Evolutionary conservation across 30 jellyfish, hydroid and myxozoan genomes (phyloP), one percentile per base, ranked within the genome.

Genomic region (Aurelia aurita): DNA sequence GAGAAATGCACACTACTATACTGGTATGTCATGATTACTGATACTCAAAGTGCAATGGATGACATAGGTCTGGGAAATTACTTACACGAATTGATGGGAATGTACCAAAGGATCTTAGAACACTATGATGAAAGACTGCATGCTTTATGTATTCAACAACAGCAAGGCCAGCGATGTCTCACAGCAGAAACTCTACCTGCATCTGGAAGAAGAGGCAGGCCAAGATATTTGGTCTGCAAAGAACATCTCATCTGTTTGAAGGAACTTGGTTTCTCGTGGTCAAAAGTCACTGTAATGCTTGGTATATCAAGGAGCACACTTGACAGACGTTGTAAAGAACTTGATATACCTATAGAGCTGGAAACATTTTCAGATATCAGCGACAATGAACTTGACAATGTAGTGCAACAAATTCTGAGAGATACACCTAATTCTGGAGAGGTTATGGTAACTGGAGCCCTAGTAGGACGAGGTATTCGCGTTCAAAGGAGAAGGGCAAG

Each of bases 401-500:
- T 39, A 20, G 75, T n/a, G 54, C 75, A 63, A 63, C 54, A 63
- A 63, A 27, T 63, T 63, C 75, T 63, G 75, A 63, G 75, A 63
- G 75, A 63, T 63, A 63, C 75, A 63, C 75, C 75, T 16, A 63
- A 63, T 63, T 63, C 45, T 63, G 75, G 75, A 63, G 75, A 63
- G 44, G 75, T 63, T 5, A 63, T 63, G 75, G 35, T 63, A 63
- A 63, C 18, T 39, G 75, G 75, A 63, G 75, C 75, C 20, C 16
- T 63, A 10, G 32, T 63, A 63, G 75, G 75, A 39, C 75, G 19
- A 63, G 75, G 75, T 63, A 5, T 63, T 22, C 45, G 75, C 18
- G 11, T 63, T 31, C 75, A 63, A 63, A 63, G 75, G 75, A 63
- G 75, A 63, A 63, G 75, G 75, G 75, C 75, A 35, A 35, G 47